Conservation (phyloP, 1,140 invertebrate species). For the Dinoponera quadriceps region DNA sequence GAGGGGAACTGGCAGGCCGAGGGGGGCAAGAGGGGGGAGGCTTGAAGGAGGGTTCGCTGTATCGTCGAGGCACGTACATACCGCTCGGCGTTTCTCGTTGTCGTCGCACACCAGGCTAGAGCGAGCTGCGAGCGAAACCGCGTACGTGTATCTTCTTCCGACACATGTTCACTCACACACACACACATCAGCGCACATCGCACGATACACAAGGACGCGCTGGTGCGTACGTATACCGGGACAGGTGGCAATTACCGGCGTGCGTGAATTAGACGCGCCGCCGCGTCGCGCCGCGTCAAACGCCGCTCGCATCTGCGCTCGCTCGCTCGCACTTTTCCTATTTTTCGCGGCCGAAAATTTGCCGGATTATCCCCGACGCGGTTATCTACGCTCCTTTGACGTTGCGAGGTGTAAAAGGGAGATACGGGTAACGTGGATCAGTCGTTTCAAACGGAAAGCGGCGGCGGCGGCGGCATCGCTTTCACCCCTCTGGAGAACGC, state of each 20-base stretch:
- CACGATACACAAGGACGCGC: too few species aligned
- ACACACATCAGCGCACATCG: background rate
- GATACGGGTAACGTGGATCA: background rate
- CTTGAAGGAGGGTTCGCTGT: slow-evolving; percentile 39
- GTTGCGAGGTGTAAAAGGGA: background rate
- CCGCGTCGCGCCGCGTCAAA: slow-evolving; percentile 67
- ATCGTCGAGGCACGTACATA: slow-evolving; percentile 80
- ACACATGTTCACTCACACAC: background rate
- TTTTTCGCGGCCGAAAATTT: slow-evolving; percentile 34
- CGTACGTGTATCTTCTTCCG: slow-evolving; percentile 2
- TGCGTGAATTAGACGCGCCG: slow-evolving; percentile 57
- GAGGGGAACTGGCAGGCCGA: slow-evolving; percentile 48
- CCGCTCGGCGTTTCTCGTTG: slow-evolving; percentile 48
- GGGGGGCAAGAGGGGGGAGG: slow-evolving; percentile 31
- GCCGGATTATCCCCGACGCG: background rate
- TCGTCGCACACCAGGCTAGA: slow-evolving; percentile 21
- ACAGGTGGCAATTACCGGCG: slow-evolving; percentile 27
- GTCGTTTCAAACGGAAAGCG: too few species aligned
- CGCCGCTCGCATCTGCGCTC: slow-evolving; percentile 66
- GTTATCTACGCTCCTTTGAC: slow-evolving; percentile 3
- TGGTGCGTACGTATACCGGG: slow-evolving; percentile 5
- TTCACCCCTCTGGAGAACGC: too few species aligned
- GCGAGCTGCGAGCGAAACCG: background rate
- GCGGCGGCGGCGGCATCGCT: too few species aligned
- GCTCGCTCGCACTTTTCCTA: slow-evolving; percentile 32